A percentile compares a stretch with the other conserved stretches of the same genome.
phyloP scores from a whole-genome alignment of 2,888 invertebrate species.

The Diplolepis rosae region DNA sequence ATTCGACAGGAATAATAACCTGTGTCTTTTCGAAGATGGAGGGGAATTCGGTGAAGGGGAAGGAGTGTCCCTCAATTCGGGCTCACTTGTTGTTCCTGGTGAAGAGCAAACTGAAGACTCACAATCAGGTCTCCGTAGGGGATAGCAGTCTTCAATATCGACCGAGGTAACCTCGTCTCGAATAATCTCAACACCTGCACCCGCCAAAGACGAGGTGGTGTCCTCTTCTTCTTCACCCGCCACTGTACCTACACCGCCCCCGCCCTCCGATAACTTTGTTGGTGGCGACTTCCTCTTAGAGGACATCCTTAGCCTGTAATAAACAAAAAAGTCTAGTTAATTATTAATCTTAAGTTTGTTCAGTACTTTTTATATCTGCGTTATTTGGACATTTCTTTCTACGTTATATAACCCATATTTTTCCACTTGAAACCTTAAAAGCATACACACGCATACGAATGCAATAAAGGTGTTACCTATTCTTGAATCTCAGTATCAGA shows the following conservation, averaged over 20 bases:
- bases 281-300: constrained; percentile 97
- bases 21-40: constrained; percentile 63
- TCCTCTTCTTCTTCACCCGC: constrained; percentile 75
- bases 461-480: no score
- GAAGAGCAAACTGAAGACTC: constrained; percentile 70
- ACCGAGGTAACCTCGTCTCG: constrained; percentile 72
- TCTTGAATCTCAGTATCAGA: no score
- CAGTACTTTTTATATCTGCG: no score
- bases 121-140: constrained; percentile 47
- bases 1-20: constrained; percentile 52
- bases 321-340: constrained; percentile 63
- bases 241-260: constrained; percentile 72
- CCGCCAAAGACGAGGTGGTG: constrained; percentile 67
- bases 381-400: no score
- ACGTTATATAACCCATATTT: no score
- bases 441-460: no score
- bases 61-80: constrained; percentile 72
- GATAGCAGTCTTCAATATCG: constrained; percentile 74
- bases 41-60: constrained; percentile 69
- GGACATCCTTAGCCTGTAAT: constrained; percentile 91
- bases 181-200: constrained; percentile 67
- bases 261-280: constrained; percentile 91
- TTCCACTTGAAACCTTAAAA: no score
- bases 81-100: constrained; percentile 71
- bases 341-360: neutral